Evolutionary conservation across 2,888 invertebrate species (phyloP).

Genomic region (Monoplex corrugatus): DNA sequence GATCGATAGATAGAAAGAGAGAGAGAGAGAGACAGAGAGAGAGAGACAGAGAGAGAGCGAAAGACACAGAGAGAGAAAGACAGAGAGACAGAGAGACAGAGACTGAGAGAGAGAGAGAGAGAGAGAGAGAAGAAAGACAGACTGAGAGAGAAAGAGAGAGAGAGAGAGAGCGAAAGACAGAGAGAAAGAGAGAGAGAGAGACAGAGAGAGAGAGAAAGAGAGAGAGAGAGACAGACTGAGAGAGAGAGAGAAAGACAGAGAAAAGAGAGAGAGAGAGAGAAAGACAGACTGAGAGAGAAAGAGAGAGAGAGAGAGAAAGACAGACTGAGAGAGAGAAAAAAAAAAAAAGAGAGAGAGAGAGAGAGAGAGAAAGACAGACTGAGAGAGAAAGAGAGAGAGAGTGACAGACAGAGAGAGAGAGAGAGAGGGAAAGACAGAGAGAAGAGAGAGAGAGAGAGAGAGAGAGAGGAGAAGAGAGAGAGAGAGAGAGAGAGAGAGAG

Average conservation of each 20-base stretch:
- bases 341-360: too few species aligned
- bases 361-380: too few species aligned
- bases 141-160: too few species aligned
- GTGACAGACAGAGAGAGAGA: neutral
- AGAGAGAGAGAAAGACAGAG: neutral
- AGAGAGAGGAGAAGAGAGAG: neutral
- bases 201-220: neutral
- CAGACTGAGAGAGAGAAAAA: too few species aligned
- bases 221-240: neutral
- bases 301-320: too few species aligned
- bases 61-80: neutral
- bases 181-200: neutral
- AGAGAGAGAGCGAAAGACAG: too few species aligned
- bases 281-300: too few species aligned
- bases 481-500: slow-evolving; percentile 10
- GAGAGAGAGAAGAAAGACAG: neutral
- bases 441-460: neutral
- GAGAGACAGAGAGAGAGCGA: slow-evolving; percentile 15
- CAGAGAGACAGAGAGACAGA: neutral
- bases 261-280: too few species aligned
- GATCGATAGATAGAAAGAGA: slow-evolving; percentile 1
- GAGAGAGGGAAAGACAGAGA: neutral
- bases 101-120: neutral
- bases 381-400: neutral
- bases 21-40: too few species aligned